A percentile compares a stretch with the other conserved stretches of the same genome.
Conservation (phyloP, 2,797 vertebrate genomes). For the Gadopsis marmoratus region DNA sequence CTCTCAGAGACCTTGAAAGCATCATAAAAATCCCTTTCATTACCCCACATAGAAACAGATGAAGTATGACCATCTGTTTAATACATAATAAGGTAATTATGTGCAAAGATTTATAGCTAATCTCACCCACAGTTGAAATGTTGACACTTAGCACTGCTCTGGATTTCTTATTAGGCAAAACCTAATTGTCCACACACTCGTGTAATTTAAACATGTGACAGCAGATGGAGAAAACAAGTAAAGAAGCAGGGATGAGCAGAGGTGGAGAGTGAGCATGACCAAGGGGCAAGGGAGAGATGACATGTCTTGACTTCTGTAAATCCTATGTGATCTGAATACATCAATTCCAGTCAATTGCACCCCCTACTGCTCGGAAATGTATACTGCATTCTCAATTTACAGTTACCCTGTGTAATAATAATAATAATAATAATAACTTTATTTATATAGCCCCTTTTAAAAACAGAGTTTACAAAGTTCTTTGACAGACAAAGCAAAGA, state of each 20-base stretch:
- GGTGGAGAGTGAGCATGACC: neutral
- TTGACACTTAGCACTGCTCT: slow-evolving; percentile 50
- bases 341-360: slow-evolving; percentile 38
- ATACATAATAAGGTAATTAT: slow-evolving; percentile 67
- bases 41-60: slow-evolving; percentile 47
- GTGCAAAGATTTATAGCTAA: slow-evolving; percentile 51
- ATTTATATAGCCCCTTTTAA: too few species aligned
- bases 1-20: slow-evolving; percentile 66
- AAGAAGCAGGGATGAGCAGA: slow-evolving; percentile 1
- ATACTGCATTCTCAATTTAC: slow-evolving; percentile 23
- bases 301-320: slow-evolving; percentile 31
- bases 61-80: slow-evolving; percentile 54
- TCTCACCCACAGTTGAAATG: slow-evolving; percentile 51
- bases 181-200: slow-evolving; percentile 32
- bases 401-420: too few species aligned
- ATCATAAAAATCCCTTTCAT: slow-evolving; percentile 58
- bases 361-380: slow-evolving; percentile 59
- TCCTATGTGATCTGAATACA: slow-evolving; percentile 22
- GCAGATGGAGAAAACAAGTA: slow-evolving; percentile 20
- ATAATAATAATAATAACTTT: too few species aligned
- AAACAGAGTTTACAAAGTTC: too few species aligned
- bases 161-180: slow-evolving; percentile 46
- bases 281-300: slow-evolving; percentile 11
- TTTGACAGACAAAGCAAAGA: too few species aligned
- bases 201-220: slow-evolving; percentile 51